phyloP scores from a whole-genome alignment of 2,888 invertebrate genomes.

The Calameuta pallipes region DNA sequence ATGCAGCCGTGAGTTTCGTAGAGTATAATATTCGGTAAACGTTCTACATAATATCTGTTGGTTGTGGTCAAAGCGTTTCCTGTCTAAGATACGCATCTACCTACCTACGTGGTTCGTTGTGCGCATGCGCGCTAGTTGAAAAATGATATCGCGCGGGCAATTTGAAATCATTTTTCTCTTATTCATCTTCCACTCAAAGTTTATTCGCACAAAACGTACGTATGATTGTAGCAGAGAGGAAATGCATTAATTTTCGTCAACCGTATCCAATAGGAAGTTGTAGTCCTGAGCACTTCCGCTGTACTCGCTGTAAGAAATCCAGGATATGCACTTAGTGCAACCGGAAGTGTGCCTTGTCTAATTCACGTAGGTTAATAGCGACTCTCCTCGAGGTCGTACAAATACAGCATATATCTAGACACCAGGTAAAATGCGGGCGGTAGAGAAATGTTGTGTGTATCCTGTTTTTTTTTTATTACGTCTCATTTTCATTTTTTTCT shows the following conservation, averaged over 20 bases:
- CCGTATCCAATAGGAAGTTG: background rate
- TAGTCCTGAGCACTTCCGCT: background rate
- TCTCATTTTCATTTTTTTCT: slow-evolving; percentile 10
- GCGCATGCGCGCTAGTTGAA: background rate
- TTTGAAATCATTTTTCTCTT: background rate
- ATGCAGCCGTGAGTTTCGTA: background rate
- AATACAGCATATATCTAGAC: background rate
- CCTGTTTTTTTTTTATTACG: slow-evolving; percentile 5
- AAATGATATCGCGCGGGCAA: background rate
- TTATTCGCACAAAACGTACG: background rate
- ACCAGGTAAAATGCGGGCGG: slow-evolving; percentile 16
- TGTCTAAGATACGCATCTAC: background rate
- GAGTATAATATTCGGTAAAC: background rate
- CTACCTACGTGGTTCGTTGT: background rate
- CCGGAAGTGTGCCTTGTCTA: slow-evolving; percentile 49
- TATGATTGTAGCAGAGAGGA: background rate
- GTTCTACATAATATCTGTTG: background rate
- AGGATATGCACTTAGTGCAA: slow-evolving; percentile 43
- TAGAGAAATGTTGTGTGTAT: slow-evolving; percentile 17
- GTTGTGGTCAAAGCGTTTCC: background rate
- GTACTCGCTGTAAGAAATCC: slow-evolving; percentile 11
- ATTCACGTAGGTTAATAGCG: slow-evolving; percentile 36
- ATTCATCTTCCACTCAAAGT: background rate
- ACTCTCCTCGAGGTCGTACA: background rate
- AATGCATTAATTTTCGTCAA: background rate